Conservation (phyloP, 2,113 vertebrate genomes). For the Natator depressus region DNA sequence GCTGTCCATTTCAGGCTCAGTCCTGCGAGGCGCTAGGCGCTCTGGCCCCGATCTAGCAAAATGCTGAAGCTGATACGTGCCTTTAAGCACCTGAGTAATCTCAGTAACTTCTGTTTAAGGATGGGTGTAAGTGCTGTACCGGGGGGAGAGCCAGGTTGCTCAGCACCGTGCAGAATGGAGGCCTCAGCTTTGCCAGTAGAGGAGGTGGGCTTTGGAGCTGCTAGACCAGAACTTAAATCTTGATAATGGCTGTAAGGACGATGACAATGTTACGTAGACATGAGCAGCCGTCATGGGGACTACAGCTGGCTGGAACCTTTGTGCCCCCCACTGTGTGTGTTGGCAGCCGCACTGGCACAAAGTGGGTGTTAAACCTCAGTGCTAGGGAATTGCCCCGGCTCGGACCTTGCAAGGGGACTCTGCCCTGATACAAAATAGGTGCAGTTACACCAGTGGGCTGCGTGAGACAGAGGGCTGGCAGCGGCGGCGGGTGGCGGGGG, state of each 20-base stretch:
- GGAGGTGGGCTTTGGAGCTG: neutral
- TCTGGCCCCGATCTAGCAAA: neutral
- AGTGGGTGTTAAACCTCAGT: neutral
- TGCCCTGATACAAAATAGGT: neutral
- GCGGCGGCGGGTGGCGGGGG: fast-evolving
- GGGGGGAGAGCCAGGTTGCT: neutral
- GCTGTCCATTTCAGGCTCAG: neutral
- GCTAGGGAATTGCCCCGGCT: neutral
- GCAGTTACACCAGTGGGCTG: neutral
- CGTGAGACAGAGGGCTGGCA: neutral
- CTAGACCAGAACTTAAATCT: no score
- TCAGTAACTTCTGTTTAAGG: neutral
- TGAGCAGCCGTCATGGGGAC: no score
- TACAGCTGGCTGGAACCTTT: no score
- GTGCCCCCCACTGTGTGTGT: no score
- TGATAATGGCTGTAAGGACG: no score
- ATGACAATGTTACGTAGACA: no score
- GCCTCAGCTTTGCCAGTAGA: neutral
- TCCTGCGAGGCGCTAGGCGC: neutral
- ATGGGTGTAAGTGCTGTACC: neutral
- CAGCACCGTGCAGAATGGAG: neutral
- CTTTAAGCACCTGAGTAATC: neutral
- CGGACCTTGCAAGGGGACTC: neutral
- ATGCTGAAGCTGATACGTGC: neutral
- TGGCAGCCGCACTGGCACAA: neutral